Evolutionary conservation across 2,113 vertebrate genomes (phyloP).

Genomic region (Zosterops borbonicus): DNA sequence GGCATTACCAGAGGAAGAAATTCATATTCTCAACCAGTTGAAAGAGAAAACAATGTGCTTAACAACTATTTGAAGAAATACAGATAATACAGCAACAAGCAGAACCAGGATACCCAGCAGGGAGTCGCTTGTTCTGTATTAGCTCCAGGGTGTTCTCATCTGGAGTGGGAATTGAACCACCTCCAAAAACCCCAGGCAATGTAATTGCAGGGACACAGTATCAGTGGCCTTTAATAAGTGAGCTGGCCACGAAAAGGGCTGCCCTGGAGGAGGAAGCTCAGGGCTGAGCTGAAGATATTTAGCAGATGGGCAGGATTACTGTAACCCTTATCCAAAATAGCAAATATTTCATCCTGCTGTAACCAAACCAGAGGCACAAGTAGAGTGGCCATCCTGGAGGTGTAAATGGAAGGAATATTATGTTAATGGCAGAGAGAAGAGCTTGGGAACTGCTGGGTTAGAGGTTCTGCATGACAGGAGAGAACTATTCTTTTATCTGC

Average conservation of each 20-base stretch:
- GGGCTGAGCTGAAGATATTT: neutral
- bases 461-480: neutral
- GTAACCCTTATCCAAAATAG: neutral
- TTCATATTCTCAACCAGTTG: neutral
- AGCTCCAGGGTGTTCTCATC: neutral
- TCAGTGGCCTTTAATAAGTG: neutral
- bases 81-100: neutral
- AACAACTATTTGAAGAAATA: neutral
- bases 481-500: accelerated
- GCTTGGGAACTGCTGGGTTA: neutral
- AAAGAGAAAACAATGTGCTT: neutral
- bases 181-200: neutral
- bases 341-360: neutral
- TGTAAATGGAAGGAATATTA: neutral
- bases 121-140: neutral
- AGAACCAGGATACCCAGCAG: neutral
- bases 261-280: neutral
- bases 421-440: neutral
- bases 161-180: neutral
- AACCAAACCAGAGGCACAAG: neutral
- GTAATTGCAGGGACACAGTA: neutral
- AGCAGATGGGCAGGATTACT: neutral
- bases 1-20: neutral
- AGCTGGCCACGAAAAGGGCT: neutral
- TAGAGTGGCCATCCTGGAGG: neutral